Conservation (phyloP, 2,888 invertebrate genomes). For the Oasisia sp. region DNA sequence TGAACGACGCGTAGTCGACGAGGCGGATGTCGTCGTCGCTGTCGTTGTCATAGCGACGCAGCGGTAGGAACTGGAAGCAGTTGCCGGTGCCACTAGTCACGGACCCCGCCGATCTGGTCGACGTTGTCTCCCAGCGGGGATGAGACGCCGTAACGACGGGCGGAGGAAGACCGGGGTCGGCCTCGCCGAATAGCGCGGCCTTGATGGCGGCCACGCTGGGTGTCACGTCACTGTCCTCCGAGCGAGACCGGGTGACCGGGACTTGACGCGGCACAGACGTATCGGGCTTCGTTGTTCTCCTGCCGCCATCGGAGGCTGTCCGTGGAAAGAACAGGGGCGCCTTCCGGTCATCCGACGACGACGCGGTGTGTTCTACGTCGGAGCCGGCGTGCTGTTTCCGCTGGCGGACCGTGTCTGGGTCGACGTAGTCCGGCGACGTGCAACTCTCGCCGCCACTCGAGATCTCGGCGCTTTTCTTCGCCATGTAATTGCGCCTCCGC, state of each 20-base stretch:
- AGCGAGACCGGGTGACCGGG: not conserved
- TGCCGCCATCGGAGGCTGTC: not conserved
- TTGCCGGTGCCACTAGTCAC: not conserved
- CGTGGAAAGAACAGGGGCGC: not conserved
- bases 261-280: not conserved
- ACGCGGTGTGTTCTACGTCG: not conserved
- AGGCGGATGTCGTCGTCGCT: conserved; percentile 35
- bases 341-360: not conserved
- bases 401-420: conserved; percentile 24
- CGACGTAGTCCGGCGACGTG: conserved; percentile 19
- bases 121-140: not conserved
- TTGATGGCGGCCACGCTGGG: conserved; percentile 20
- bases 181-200: conserved; percentile 27
- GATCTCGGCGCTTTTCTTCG: conserved; percentile 18
- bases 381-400: not conserved
- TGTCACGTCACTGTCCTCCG: not conserved
- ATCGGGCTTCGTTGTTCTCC: not conserved
- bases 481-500: conserved; percentile 7
- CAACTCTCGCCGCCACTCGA: not conserved
- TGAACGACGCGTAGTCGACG: conserved; percentile 37
- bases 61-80: conserved; percentile 1
- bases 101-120: not conserved
- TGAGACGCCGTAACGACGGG: not conserved
- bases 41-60: conserved; percentile 24
- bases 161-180: conserved; percentile 24